Conservation (phyloP, 2,797 vertebrate genomes). For the Poecilia velifera region DNA sequence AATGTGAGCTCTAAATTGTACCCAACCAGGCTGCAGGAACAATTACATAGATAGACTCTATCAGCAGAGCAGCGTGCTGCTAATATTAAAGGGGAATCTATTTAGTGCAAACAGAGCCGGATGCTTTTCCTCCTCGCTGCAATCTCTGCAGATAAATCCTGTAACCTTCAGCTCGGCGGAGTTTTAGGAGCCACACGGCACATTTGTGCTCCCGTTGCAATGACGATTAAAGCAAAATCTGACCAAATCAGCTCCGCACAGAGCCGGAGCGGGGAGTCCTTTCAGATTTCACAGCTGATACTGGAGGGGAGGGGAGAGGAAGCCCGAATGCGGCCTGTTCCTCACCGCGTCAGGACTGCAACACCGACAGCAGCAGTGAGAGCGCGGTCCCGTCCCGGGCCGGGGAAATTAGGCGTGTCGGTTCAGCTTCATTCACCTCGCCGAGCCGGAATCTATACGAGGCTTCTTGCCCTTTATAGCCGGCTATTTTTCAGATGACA, state of each 20-base stretch:
- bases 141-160: constrained; percentile 15
- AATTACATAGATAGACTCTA: background rate
- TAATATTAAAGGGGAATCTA: background rate
- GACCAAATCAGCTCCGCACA: constrained; percentile 49
- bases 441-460: constrained; percentile 32
- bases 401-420: constrained; percentile 64
- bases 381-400: constrained; percentile 60
- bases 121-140: background rate
- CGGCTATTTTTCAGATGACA: constrained; percentile 63
- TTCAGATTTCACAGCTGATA: constrained; percentile 70
- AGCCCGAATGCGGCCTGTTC: constrained; percentile 30
- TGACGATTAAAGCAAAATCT: constrained; percentile 49
- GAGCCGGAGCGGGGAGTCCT: constrained; percentile 25
- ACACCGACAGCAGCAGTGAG: constrained; percentile 19
- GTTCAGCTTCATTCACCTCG: constrained; percentile 47
- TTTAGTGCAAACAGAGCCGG: too few relatives aligned
- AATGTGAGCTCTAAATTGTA: background rate
- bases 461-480: constrained; percentile 58
- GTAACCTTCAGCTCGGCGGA: constrained; percentile 29
- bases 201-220: constrained; percentile 40
- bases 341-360: constrained; percentile 64
- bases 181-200: constrained; percentile 24
- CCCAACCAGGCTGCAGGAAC: background rate
- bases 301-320: constrained; percentile 33
- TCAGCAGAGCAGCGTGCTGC: background rate